Base-by-base conservation (phyloP, 2,888 invertebrate genomes). In the Hipparchia semele region DNA sequence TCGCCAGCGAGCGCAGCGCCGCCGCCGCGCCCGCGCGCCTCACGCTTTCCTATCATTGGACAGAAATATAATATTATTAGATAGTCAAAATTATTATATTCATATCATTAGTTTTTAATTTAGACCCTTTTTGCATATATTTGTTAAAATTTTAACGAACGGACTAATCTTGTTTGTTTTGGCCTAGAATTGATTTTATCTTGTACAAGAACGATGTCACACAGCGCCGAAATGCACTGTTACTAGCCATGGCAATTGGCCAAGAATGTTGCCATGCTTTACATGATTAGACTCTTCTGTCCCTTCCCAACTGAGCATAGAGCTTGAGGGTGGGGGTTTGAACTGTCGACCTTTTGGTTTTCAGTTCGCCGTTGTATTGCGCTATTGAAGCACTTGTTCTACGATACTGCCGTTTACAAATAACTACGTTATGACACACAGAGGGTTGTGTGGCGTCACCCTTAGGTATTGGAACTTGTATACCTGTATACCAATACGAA, bases 31-130 rank as follows among this genome's bases (percentile, higher is more conserved):
- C 77, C 82, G 80, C 83, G 82, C 83, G 77, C 83, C 80, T 78
- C 82, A 80, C 82, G 80, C 83, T 64, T 70, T 79, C 82, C 81
- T 81, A 78, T 39, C 39, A 39, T 81, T 81, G 79, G 79, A 81
- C 82, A 79, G 76, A 81, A 78, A 79, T 81, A 72, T 80, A 77
- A 85, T 86, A 84, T 88, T 87, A 80, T 90, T 93, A 93, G 93
- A 92, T 93, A 93, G 93, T 87, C 91, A 82, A 92, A 93, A 93
- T 93, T 93, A 77, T 90, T 89, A 87, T 89, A 87, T 92, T 90
- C 93, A 94, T 94, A 94, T 94, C 93, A 94, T 92, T 94, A 94
- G 93, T 84, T 92, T 90, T 90, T 92, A 93, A 89, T 92, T 92
- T 92, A 85, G 83, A 84, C 86, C 86, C 87, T 88, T 90, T 51